Conservation (phyloP, 1,140 invertebrate genomes). For the Drosophila kikkawai region DNA sequence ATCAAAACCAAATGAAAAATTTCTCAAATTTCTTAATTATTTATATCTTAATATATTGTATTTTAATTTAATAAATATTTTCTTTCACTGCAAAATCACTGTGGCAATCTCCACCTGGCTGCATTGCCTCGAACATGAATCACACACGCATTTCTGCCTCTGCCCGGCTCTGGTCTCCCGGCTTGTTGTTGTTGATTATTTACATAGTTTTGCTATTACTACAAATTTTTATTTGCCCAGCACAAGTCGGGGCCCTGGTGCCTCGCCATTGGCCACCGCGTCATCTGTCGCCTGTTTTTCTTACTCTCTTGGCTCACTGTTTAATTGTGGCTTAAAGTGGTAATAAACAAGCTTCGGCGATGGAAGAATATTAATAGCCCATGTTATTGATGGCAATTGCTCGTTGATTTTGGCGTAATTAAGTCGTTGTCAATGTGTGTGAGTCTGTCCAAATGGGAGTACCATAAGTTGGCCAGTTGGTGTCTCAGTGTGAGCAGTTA, state of each 20-base stretch:
- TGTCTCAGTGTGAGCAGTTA: conserved; percentile 18
- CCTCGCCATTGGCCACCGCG: conserved; percentile 40
- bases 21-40: not conserved
- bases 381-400: conserved; percentile 84
- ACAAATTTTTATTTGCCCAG: conserved; percentile 82
- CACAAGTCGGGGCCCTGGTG: conserved; percentile 28
- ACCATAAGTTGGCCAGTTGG: conserved; percentile 5
- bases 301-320: conserved; percentile 47
- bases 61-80: not conserved
- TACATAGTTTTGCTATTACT: conserved; percentile 84
- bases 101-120: conserved; percentile 65
- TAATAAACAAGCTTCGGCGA: conserved; percentile 75
- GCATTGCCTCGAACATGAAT: conserved; percentile 67
- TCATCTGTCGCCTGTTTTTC: conserved; percentile 54
- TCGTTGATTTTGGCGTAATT: conserved; percentile 84
- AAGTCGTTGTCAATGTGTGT: conserved; percentile 75
- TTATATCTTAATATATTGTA: not conserved
- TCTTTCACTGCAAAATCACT: conserved; percentile 6
- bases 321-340: conserved; percentile 81
- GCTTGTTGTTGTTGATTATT: conserved; percentile 74
- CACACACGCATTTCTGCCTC: conserved; percentile 69
- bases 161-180: conserved; percentile 9
- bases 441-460: conserved; percentile 4
- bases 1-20: not conserved
- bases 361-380: conserved; percentile 82